phyloP scores from a whole-genome alignment of 2,113 vertebrate species.

The Dolichotis patagonum region DNA sequence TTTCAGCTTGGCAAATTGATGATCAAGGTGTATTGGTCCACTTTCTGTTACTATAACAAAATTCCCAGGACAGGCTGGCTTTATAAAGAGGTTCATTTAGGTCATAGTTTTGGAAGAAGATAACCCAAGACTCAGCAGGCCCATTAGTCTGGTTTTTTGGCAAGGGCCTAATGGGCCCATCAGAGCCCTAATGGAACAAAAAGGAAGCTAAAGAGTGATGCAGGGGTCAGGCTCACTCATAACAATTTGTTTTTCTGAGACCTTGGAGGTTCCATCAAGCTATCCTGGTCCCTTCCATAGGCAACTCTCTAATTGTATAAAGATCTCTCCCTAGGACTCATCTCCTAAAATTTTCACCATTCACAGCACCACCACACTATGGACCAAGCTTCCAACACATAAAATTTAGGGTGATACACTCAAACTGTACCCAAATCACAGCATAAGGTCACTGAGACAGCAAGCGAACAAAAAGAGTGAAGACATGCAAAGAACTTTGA shows the following conservation, averaged over 20 bases:
- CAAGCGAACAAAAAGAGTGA: neutral
- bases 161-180: neutral
- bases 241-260: neutral
- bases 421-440: neutral
- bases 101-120: neutral
- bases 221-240: neutral
- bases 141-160: neutral
- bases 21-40: neutral
- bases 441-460: neutral
- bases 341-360: neutral
- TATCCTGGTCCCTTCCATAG: neutral
- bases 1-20: slow-evolving; percentile 29
- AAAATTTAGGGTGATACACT: neutral
- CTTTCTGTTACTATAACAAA: neutral
- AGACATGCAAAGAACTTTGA: neutral
- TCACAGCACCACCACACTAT: neutral
- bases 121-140: neutral
- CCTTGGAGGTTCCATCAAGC: too few relatives aligned
- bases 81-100: neutral
- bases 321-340: too few relatives aligned
- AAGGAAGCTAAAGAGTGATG: neutral
- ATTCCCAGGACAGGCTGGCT: neutral
- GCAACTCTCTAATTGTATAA: neutral
- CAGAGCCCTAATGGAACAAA: neutral
- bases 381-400: neutral